These are phyloP conservation scores for Apis laboriosa DNA, from an alignment of 1,140 invertebrate genomes.

Conservation along the genomic window DNA sequence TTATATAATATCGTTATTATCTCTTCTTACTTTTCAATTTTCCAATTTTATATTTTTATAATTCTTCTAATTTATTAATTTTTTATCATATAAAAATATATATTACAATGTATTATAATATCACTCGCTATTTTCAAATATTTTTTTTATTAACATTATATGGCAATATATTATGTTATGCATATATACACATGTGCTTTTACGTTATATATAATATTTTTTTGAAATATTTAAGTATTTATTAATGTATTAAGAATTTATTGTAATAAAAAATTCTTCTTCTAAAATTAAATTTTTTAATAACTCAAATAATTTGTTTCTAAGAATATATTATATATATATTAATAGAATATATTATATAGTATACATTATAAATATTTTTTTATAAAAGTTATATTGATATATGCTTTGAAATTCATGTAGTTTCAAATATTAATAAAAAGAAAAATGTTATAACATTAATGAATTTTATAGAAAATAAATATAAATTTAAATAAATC, in stretches of 20 bases:
- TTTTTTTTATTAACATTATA: conserved; percentile 4
- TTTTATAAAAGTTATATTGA: not conserved
- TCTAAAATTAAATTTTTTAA: not conserved
- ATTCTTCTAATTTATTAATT: conserved; percentile 3
- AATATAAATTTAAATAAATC: not conserved
- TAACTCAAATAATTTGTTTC: not conserved
- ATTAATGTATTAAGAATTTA: not conserved
- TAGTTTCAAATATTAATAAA: not conserved
- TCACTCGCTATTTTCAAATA: not conserved
- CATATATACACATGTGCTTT: not conserved
- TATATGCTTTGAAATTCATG: not conserved
- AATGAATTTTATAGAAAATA: not conserved
- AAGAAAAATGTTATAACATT: not conserved
- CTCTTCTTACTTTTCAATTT: not conserved
- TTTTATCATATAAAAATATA: conserved; percentile 33
- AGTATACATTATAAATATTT: not conserved
- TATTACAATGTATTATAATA: conserved; percentile 14
- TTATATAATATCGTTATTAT: not conserved
- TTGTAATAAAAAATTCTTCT: not conserved
- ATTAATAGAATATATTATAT: not conserved
- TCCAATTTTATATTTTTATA: not conserved
- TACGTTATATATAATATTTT: not conserved
- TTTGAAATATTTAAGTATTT: not conserved
- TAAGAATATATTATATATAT: not conserved
- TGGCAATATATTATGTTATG: not conserved